Conservation (phyloP, 1,140 invertebrate genomes). For the Zophobas atratus region DNA sequence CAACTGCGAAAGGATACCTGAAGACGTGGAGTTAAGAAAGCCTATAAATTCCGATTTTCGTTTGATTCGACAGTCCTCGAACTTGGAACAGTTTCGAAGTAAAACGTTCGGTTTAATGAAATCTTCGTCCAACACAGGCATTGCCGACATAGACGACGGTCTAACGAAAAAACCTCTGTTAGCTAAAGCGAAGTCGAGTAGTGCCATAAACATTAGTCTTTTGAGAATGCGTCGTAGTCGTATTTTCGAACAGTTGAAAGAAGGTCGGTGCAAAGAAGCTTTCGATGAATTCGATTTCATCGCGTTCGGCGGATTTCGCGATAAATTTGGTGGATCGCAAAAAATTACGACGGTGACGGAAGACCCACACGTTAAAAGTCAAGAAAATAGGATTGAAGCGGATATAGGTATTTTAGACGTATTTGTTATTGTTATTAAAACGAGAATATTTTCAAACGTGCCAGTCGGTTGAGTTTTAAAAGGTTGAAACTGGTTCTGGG, state of each 20-base stretch:
- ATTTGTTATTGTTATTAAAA: not conserved
- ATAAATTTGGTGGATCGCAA: constrained; percentile 45
- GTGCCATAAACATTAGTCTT: constrained; percentile 66
- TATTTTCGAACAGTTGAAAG: constrained; percentile 40
- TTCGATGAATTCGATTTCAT: constrained; percentile 66
- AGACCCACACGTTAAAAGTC: not conserved
- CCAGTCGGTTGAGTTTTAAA: too few species aligned
- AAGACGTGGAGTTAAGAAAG: constrained; percentile 60
- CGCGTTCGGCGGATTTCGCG: constrained; percentile 53
- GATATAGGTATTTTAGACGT: constrained; percentile 28
- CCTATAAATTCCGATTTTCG: constrained; percentile 62
- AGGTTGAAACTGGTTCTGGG: too few species aligned
- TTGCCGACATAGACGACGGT: constrained; percentile 27
- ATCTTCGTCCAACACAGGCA: constrained; percentile 52
- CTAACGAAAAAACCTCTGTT: constrained; percentile 61
- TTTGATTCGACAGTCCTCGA: constrained; percentile 64
- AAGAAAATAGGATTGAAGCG: constrained; percentile 4
- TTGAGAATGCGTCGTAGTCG: constrained; percentile 57
- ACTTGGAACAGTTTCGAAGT: constrained; percentile 62
- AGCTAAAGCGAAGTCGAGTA: constrained; percentile 66
- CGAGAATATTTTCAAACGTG: too few species aligned
- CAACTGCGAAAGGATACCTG: constrained; percentile 57
- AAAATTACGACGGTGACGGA: constrained; percentile 14
- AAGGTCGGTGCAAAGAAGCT: constrained; percentile 53
- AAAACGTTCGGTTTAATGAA: constrained; percentile 57